Evolutionary conservation across 2,113 vertebrate genomes (phyloP).

Genomic region (Odobenus rosmarus): DNA sequence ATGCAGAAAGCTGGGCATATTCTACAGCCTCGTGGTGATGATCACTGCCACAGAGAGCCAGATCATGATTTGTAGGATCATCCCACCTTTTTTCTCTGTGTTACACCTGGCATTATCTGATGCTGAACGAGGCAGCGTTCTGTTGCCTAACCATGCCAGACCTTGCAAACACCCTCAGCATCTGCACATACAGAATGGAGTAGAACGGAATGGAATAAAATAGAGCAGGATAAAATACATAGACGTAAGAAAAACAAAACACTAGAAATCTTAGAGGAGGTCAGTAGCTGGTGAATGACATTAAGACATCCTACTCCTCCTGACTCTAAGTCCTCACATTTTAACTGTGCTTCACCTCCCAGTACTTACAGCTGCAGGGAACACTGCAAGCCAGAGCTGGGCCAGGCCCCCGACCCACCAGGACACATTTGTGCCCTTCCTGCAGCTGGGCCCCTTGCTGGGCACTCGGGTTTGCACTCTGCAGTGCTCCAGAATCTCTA

Average conservation of each 20-base stretch:
- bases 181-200: not conserved
- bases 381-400: not conserved
- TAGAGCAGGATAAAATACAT: not conserved
- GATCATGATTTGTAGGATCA: not conserved
- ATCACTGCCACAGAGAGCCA: not conserved
- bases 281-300: not conserved
- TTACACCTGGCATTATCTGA: not conserved
- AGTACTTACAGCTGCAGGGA: not conserved
- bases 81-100: not conserved
- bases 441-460: not conserved
- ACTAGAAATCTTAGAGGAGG: not conserved
- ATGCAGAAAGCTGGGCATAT: not conserved
- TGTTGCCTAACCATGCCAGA: not conserved
- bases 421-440: not conserved
- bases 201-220: no score
- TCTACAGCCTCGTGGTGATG: not conserved
- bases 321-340: not conserved
- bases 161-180: not conserved
- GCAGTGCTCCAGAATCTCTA: not conserved
- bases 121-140: not conserved
- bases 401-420: rapidly evolving
- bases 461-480: not conserved
- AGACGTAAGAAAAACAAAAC: not conserved
- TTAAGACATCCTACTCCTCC: not conserved
- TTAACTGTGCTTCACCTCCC: not conserved